A percentile compares a stretch with the other conserved stretches of the same genome.
Conservation (phyloP, 2,888 invertebrate genomes). For the Tyria jacobaeae region DNA sequence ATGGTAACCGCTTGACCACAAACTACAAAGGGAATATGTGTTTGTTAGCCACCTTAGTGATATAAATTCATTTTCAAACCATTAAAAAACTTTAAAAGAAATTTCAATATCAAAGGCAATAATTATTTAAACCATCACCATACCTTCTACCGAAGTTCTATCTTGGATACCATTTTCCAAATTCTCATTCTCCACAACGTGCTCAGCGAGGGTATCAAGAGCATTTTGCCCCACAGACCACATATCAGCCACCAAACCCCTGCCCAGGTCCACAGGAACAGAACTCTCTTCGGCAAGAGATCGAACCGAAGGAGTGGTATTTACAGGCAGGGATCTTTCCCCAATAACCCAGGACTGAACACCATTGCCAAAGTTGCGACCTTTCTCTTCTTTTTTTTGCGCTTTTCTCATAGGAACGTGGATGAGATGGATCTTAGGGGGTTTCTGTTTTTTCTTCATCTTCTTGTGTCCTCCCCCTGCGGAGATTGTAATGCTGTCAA, state of each 20-base stretch:
- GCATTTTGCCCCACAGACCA: slow-evolving; percentile 73
- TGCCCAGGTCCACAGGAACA: slow-evolving; percentile 35
- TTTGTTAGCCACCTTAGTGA: neutral
- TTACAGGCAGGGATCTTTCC: slow-evolving; percentile 38
- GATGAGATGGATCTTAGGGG: slow-evolving; percentile 75
- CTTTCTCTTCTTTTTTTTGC: slow-evolving; percentile 70
- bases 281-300: slow-evolving; percentile 15
- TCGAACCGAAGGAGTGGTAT: slow-evolving; percentile 25
- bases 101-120: neutral
- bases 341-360: slow-evolving; percentile 77
- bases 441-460: slow-evolving; percentile 77
- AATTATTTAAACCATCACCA: slow-evolving; percentile 66
- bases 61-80: too few relatives aligned
- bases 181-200: slow-evolving; percentile 71
- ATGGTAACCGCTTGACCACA: neutral
- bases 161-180: slow-evolving; percentile 72
- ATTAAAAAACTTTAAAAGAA: neutral
- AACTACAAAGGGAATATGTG: neutral
- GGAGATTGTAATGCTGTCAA: slow-evolving; percentile 79
- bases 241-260: slow-evolving; percentile 65
- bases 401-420: slow-evolving; percentile 62
- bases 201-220: slow-evolving; percentile 71
- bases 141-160: slow-evolving; percentile 74
- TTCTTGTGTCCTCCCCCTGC: slow-evolving; percentile 64
- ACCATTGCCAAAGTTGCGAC: slow-evolving; percentile 66